Evolutionary conservation across 35 echinoderm and acorn worm genomes (phyloP).

Genomic region (Eucidaris tribuloides): DNA sequence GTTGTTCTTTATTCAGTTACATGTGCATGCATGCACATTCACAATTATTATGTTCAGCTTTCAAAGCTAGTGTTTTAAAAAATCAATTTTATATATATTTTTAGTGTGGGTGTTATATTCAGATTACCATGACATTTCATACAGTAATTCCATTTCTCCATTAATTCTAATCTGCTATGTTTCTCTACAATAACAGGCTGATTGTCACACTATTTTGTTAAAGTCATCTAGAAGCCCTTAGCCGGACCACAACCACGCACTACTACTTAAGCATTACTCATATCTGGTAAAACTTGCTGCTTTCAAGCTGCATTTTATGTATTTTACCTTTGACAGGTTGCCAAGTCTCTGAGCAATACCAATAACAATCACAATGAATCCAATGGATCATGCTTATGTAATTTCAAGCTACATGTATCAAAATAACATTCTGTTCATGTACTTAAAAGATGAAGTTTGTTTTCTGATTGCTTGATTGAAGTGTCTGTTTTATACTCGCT

Average conservation of each 20-base stretch:
- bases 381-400: too few species aligned
- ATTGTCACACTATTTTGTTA: background rate
- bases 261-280: constrained; percentile 4
- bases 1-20: background rate
- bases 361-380: too few species aligned
- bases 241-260: background rate
- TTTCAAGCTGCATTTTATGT: background rate
- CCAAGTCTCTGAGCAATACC: background rate
- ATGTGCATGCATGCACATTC: too few species aligned
- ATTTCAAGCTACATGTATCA: too few species aligned
- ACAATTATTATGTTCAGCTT: background rate
- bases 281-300: background rate
- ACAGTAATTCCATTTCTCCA: background rate
- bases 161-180: background rate
- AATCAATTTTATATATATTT: background rate
- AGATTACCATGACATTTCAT: background rate
- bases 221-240: background rate
- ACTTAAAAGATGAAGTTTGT: too few species aligned
- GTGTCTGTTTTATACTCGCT: background rate
- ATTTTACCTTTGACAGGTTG: constrained; percentile 5
- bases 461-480: background rate
- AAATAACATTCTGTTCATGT: too few species aligned
- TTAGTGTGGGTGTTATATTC: background rate
- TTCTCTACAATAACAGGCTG: constrained; percentile 15
- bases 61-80: background rate